A percentile compares a stretch with the other conserved stretches of the same genome.
These are phyloP conservation scores for Acipenser ruthenus DNA, from an alignment of 2,797 vertebrate genomes.

Conservation along the genomic window DNA sequence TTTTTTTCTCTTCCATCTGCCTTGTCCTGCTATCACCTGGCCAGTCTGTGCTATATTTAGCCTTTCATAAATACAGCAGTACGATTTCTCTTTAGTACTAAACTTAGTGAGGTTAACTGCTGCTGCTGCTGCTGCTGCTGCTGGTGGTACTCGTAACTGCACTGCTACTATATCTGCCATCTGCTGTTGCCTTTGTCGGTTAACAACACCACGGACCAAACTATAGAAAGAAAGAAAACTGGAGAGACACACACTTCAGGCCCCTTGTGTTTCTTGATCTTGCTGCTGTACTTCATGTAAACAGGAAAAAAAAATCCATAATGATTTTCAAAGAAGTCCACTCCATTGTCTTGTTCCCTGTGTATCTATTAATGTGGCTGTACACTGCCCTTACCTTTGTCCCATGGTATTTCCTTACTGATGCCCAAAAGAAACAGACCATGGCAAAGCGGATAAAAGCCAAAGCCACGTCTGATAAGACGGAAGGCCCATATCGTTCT, in stretches of 20 bases:
- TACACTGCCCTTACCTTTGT: slow-evolving; percentile 89
- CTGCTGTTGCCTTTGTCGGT: background rate
- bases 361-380: slow-evolving; percentile 84
- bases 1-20: background rate
- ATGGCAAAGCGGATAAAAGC: slow-evolving; percentile 81
- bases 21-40: background rate
- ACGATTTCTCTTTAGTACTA: background rate
- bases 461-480: slow-evolving; percentile 62
- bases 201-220: too few species aligned
- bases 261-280: background rate
- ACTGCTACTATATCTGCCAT: background rate
- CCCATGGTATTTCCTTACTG: slow-evolving; percentile 93
- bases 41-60: background rate
- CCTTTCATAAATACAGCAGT: background rate
- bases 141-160: background rate
- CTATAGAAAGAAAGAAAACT: too few species aligned
- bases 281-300: background rate
- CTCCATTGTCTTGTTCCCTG: slow-evolving; percentile 73
- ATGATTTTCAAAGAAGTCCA: slow-evolving; percentile 75
- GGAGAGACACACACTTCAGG: background rate
- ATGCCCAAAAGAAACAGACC: slow-evolving; percentile 71
- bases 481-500: slow-evolving; percentile 83
- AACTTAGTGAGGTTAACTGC: background rate
- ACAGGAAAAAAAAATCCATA: slow-evolving; percentile 9
- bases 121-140: background rate